Evolutionary conservation across 2,113 vertebrate genomes (phyloP).

Genomic region (Hiodon alosoides): DNA sequence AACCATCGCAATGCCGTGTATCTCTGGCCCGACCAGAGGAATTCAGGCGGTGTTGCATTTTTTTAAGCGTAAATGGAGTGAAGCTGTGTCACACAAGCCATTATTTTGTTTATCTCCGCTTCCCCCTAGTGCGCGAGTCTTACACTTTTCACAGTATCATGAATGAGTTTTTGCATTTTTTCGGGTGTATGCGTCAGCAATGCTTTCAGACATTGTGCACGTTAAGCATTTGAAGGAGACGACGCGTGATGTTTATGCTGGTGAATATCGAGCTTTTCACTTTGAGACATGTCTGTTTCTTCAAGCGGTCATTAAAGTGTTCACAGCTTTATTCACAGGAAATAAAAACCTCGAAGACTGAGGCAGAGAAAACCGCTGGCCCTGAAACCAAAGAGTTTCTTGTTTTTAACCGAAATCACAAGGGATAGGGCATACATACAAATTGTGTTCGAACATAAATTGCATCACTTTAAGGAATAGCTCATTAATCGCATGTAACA

Average conservation of each 20-base stretch:
- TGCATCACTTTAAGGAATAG: not conserved
- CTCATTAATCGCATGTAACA: not conserved
- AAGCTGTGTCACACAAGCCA: no score
- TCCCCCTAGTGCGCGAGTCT: no score
- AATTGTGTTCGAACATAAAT: not conserved
- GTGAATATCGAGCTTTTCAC: slow-evolving; percentile 1
- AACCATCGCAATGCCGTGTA: no score
- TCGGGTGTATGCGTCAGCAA: no score
- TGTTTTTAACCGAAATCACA: not conserved
- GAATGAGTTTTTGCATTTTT: no score
- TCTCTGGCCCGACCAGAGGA: no score
- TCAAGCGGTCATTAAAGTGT: slow-evolving; percentile 20
- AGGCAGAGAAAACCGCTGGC: slow-evolving; percentile 11
- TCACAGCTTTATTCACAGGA: slow-evolving; percentile 27
- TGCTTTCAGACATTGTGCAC: slow-evolving; percentile 20
- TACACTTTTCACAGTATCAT: no score
- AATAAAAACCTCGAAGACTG: slow-evolving; percentile 25
- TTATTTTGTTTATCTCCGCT: no score
- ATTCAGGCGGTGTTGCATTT: no score
- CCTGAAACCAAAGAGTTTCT: slow-evolving; percentile 20
- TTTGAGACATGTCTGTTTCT: slow-evolving; percentile 9
- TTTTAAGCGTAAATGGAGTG: no score
- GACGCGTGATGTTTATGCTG: slow-evolving; percentile 27
- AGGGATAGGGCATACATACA: not conserved
- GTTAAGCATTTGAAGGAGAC: slow-evolving; percentile 9